A percentile compares a stretch with the other conserved stretches of the same genome.
phyloP scores from a whole-genome alignment of 2,888 invertebrate species.

The Hypselothyrea guttata region DNA sequence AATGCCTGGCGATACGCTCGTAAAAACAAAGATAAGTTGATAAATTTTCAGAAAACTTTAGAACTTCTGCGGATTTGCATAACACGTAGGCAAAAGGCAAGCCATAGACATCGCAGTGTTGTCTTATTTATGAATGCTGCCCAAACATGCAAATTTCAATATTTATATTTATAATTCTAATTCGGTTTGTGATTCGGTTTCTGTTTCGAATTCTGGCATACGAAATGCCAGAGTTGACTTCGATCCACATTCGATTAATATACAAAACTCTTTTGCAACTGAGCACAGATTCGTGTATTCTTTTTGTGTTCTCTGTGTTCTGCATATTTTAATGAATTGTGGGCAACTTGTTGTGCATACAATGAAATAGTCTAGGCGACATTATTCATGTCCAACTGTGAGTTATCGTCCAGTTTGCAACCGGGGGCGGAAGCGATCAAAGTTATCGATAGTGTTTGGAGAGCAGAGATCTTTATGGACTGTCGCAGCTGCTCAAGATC shows the following conservation, averaged over 20 bases:
- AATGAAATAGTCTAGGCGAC: slow-evolving; percentile 10
- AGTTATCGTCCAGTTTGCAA: slow-evolving; percentile 19
- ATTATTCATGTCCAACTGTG: slow-evolving; percentile 7
- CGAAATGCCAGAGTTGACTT: slow-evolving; percentile 73
- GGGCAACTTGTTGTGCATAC: slow-evolving; percentile 52
- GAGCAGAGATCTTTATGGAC: no score
- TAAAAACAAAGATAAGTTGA: neutral
- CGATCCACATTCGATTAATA: no score
- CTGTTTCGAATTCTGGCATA: slow-evolving; percentile 21
- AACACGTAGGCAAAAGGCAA: slow-evolving; percentile 56
- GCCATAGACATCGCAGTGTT: neutral
- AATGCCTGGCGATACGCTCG: slow-evolving; percentile 18
- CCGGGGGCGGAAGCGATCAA: slow-evolving; percentile 1
- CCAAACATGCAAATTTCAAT: slow-evolving; percentile 24
- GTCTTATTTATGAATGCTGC: slow-evolving; percentile 62
- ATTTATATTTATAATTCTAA: slow-evolving; percentile 41
- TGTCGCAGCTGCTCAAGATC: no score
- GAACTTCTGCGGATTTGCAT: slow-evolving; percentile 52
- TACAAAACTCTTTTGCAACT: slow-evolving; percentile 3
- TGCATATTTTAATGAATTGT: slow-evolving; percentile 25
- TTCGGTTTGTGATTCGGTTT: slow-evolving; percentile 8
- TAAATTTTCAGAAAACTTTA: slow-evolving; percentile 20
- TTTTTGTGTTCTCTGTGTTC: no score
- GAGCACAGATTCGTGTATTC: slow-evolving; percentile 1
- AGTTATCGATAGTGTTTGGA: no score